Percentiles rank a stretch among this genome's conserved stretches.
Evolutionary conservation across 2,797 vertebrate genomes (phyloP).

Genomic region (Vespertilio murinus): DNA sequence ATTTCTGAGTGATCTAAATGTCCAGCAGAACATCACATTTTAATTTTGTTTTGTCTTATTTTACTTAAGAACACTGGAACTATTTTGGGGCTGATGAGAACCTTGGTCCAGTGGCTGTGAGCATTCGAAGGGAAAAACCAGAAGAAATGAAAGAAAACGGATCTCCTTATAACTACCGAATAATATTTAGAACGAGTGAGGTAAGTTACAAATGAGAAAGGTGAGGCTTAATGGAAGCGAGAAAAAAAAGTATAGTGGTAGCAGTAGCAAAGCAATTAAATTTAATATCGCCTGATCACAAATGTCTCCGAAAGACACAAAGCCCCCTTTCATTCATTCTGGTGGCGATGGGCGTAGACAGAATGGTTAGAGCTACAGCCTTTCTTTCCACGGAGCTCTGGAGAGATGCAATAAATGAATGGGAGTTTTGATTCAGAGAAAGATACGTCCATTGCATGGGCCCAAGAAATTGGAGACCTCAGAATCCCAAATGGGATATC

Average conservation of each 20-base stretch:
- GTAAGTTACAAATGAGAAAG: conserved; percentile 83
- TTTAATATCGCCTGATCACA: not conserved
- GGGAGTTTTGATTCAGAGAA: conserved; percentile 16
- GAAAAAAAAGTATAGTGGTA: not conserved
- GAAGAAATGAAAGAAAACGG: conserved; percentile 97
- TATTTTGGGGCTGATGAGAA: conserved; percentile 97
- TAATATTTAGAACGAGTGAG: conserved; percentile 98
- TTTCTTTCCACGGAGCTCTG: not conserved
- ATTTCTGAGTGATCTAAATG: conserved; percentile 13
- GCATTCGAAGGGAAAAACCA: conserved; percentile 94
- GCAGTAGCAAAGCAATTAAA: not conserved
- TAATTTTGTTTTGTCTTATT: conserved; percentile 60
- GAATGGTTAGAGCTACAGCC: not conserved
- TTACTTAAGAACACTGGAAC: conserved; percentile 94
- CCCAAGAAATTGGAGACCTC: not conserved
- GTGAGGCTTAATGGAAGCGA: not conserved
- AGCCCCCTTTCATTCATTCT: not conserved
- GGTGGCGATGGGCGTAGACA: not conserved
- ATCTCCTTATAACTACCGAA: conserved; percentile 94
- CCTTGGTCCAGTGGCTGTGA: conserved; percentile 95
- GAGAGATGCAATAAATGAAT: not conserved
- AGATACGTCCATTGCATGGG: not conserved
- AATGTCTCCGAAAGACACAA: not conserved
- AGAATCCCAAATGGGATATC: not conserved
- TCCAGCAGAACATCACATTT: conserved; percentile 22